Conservation (phyloP, 2,888 invertebrate species). For the Gasteruption jaculator region DNA sequence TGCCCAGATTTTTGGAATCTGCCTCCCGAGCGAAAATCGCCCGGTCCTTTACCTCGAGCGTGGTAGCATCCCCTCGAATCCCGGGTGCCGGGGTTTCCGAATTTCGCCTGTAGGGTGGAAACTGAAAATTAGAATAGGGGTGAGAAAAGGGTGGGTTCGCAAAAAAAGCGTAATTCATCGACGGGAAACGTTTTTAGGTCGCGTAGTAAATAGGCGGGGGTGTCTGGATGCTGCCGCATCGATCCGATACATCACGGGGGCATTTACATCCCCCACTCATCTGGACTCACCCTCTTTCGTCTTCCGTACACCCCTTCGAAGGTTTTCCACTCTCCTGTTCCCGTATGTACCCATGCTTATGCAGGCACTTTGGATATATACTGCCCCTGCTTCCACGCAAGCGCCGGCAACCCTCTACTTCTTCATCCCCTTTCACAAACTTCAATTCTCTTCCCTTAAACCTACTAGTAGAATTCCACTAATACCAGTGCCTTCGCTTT, state of each 20-base stretch:
- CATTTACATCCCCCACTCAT: constrained; percentile 49
- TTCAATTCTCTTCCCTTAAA: constrained; percentile 12
- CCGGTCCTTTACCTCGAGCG: constrained; percentile 1
- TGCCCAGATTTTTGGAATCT: too few species aligned
- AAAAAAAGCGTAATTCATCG: constrained; percentile 31
- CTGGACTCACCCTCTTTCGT: constrained; percentile 24
- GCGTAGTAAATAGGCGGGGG: constrained; percentile 44
- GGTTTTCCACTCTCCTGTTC: constrained; percentile 6
- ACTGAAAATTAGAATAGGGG: constrained; percentile 22
- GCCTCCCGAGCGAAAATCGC: constrained; percentile 2
- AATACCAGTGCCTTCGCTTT: constrained; percentile 19
- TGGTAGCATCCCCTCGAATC: constrained; percentile 12
- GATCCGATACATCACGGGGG: constrained; percentile 52
- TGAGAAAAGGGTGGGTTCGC: constrained; percentile 8
- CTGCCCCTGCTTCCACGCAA: constrained; percentile 16
- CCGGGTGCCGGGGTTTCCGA: neutral
- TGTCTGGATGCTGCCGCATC: constrained; percentile 51
- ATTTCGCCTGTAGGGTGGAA: too few species aligned
- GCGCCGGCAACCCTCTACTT: constrained; percentile 8
- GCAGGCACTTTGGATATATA: too few species aligned
- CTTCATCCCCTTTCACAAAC: constrained; percentile 4
- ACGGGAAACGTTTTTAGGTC: constrained; percentile 49
- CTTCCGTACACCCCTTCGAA: constrained; percentile 17
- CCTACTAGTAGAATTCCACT: constrained; percentile 12
- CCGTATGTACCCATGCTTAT: constrained; percentile 1